These are phyloP conservation scores for Uria aalge DNA, from an alignment of 2,113 vertebrate genomes.

Conservation along the genomic window DNA sequence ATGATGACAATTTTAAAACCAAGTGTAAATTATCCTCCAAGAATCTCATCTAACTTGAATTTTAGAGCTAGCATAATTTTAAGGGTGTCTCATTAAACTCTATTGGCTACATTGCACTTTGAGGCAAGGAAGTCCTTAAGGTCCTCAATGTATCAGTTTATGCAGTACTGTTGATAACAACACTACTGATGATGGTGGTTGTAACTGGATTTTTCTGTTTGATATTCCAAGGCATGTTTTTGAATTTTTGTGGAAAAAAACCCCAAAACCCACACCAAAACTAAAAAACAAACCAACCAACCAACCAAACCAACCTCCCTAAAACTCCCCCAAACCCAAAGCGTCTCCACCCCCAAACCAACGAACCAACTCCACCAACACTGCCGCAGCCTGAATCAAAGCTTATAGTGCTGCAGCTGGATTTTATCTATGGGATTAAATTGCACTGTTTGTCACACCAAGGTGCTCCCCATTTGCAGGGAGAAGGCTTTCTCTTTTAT, in stretches of 20 bases:
- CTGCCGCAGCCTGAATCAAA: not conserved
- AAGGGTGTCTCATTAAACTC: not conserved
- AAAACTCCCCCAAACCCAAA: not conserved
- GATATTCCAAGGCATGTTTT: not conserved
- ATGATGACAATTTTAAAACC: not conserved
- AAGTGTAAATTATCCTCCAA: not conserved
- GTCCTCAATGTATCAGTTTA: not conserved
- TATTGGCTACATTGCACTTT: not conserved
- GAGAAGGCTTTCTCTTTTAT: not conserved
- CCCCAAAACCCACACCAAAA: too few relatives aligned
- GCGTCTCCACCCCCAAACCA: not conserved
- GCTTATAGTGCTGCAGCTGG: not conserved
- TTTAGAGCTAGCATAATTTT: not conserved
- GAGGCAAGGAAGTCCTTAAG: not conserved
- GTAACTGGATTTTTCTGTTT: not conserved
- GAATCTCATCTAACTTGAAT: not conserved
- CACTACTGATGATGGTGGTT: not conserved
- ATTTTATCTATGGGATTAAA: not conserved
- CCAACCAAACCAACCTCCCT: not conserved
- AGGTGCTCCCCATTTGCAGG: not conserved
- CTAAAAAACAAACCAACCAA: not conserved
- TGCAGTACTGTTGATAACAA: not conserved
- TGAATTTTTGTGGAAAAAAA: not conserved
- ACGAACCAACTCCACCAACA: accelerated
- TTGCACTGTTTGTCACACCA: not conserved